These are phyloP conservation scores for Orthonyx spaldingii DNA, from an alignment of 2,113 vertebrate species.

Conservation along the genomic window DNA sequence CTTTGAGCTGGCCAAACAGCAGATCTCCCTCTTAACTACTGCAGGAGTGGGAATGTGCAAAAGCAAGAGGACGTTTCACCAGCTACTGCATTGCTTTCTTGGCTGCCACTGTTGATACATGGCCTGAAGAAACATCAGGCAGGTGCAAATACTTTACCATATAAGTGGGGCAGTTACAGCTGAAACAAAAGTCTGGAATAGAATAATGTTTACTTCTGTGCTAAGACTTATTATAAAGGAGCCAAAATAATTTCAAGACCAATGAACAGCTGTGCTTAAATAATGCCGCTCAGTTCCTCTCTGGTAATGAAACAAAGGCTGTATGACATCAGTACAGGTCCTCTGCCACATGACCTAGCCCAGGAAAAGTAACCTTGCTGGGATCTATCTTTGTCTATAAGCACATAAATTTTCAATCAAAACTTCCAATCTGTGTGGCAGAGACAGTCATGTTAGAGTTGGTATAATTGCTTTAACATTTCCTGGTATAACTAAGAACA, in stretches of 20 bases:
- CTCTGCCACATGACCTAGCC: background rate
- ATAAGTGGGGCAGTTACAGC: background rate
- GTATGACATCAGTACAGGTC: background rate
- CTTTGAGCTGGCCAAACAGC: background rate
- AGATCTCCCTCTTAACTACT: background rate
- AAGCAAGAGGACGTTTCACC: background rate
- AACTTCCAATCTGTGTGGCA: background rate
- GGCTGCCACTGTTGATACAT: background rate
- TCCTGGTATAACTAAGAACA: background rate
- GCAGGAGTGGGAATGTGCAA: background rate
- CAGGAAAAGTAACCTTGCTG: background rate
- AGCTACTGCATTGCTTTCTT: background rate
- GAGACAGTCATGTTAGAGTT: background rate
- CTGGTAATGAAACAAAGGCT: background rate
- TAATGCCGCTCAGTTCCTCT: background rate
- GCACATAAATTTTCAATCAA: background rate
- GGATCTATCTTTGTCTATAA: background rate
- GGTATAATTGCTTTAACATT: background rate
- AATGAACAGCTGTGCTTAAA: background rate
- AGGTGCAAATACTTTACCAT: background rate
- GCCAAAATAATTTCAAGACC: background rate
- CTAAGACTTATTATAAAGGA: background rate
- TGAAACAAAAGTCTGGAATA: background rate
- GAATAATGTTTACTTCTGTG: background rate
- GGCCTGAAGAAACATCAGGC: constrained; percentile 6